Conservation (phyloP, 2,888 invertebrate species). For the Eupithecia exiguata region DNA sequence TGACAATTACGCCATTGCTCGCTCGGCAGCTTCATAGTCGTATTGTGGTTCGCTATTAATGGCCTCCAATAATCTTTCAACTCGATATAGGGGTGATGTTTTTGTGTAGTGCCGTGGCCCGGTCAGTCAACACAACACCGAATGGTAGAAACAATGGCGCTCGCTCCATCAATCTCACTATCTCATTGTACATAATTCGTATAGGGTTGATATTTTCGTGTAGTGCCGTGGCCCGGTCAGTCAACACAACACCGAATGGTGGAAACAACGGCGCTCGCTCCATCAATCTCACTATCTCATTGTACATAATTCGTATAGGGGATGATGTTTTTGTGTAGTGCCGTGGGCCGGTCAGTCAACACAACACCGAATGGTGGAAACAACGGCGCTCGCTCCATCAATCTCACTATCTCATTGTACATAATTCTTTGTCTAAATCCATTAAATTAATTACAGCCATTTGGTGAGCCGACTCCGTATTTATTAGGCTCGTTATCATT, state of each 20-base stretch:
- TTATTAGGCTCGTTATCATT: constrained; percentile 84
- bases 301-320: constrained; percentile 83
- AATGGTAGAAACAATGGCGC: constrained; percentile 71
- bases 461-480: constrained; percentile 79
- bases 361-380: constrained; percentile 67
- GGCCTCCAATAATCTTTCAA: constrained; percentile 14
- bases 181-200: constrained; percentile 82
- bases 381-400: constrained; percentile 68
- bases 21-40: constrained; percentile 18
- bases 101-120: constrained; percentile 11
- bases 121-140: constrained; percentile 46
- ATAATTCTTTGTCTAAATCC: constrained; percentile 84
- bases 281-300: constrained; percentile 81
- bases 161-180: constrained; percentile 77
- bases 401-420: constrained; percentile 81
- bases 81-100: constrained; percentile 12
- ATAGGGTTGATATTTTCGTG: constrained; percentile 14
- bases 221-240: constrained; percentile 21
- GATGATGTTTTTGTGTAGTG: constrained; percentile 13
- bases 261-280: constrained; percentile 67
- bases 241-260: constrained; percentile 58
- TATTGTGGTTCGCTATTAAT: constrained; percentile 10
- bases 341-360: constrained; percentile 27
- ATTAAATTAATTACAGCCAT: constrained; percentile 83
- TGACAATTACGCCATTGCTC: constrained; percentile 29